Evolutionary conservation across 2,888 invertebrate genomes (phyloP).

Genomic region (Geophilus truncorum): DNA sequence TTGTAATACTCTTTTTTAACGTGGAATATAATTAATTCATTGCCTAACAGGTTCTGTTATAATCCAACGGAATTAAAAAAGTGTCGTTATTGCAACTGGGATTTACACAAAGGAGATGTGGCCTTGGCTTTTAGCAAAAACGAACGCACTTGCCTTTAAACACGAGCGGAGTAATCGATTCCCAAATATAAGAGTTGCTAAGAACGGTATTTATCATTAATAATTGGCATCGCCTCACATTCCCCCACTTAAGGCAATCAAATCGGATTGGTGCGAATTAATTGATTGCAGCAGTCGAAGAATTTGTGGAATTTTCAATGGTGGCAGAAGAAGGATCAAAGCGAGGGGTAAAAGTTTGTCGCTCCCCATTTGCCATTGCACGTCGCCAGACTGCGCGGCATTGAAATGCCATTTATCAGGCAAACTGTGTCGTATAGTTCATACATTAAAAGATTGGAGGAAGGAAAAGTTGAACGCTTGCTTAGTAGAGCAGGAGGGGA

Average conservation of each 20-base stretch:
- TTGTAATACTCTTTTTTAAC: too few species aligned
- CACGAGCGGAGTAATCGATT: too few species aligned
- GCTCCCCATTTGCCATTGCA: not conserved
- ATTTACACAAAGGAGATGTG: too few species aligned
- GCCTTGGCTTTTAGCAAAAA: too few species aligned
- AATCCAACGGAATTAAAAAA: too few species aligned
- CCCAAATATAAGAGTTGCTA: too few species aligned
- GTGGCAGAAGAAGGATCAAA: not conserved
- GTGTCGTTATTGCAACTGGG: too few species aligned
- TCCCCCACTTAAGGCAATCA: not conserved
- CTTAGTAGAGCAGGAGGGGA: not conserved
- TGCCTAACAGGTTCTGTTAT: too few species aligned
- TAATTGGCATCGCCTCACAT: not conserved
- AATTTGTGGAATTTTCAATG: not conserved
- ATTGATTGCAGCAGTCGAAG: not conserved
- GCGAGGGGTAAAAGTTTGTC: not conserved
- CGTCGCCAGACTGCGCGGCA: not conserved
- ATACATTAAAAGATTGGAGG: slow-evolving; percentile 16
- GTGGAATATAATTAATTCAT: too few species aligned
- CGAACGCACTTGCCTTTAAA: too few species aligned
- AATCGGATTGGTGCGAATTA: not conserved
- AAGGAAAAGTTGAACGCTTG: slow-evolving; percentile 15
- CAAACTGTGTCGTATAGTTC: not conserved
- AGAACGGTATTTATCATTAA: not conserved
- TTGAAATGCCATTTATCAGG: not conserved